Conservation (phyloP, 2,797 vertebrate genomes). For the Cryptoblepharus egeriae region DNA sequence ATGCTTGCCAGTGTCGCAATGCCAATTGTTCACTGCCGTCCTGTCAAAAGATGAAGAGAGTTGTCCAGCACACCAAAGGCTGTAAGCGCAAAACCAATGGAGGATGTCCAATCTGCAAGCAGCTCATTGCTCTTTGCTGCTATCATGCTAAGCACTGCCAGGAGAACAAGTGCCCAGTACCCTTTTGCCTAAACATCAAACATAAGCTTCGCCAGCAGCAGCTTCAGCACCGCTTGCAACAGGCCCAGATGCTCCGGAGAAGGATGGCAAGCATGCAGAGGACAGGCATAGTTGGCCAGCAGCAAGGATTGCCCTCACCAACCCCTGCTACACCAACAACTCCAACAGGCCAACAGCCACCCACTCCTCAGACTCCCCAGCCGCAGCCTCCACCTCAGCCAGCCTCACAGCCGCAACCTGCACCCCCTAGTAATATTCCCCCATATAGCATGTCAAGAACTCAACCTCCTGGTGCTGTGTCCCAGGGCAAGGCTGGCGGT, state of each 20-base stretch:
- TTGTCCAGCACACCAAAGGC: slow-evolving; percentile 97
- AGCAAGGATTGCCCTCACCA: slow-evolving; percentile 81
- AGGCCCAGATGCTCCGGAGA: slow-evolving; percentile 95
- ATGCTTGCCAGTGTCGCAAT: slow-evolving; percentile 97
- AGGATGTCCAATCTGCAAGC: slow-evolving; percentile 97
- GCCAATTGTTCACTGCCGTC: slow-evolving; percentile 97
- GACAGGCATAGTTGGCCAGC: slow-evolving; percentile 84
- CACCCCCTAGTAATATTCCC: slow-evolving; percentile 81
- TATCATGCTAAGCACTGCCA: slow-evolving; percentile 99
- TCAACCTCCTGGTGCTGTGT: slow-evolving; percentile 83
- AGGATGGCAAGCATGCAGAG: slow-evolving; percentile 99
- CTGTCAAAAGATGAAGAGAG: slow-evolving; percentile 98
- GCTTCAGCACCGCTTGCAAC: slow-evolving; percentile 94
- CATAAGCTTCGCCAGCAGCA: slow-evolving; percentile 98
- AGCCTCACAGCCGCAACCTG: slow-evolving; percentile 78
- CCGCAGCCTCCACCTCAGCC: slow-evolving; percentile 80
- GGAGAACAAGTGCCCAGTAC: slow-evolving; percentile 98
- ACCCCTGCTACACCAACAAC: slow-evolving; percentile 83
- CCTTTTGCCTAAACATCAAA: slow-evolving; percentile 99
- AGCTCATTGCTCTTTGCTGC: slow-evolving; percentile 97
- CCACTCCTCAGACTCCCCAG: slow-evolving; percentile 90
- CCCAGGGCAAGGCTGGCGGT: slow-evolving; percentile 90
- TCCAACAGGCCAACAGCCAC: slow-evolving; percentile 89
- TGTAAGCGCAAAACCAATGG: slow-evolving; percentile 98
- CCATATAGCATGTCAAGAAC: slow-evolving; percentile 83